Percentiles rank a stretch among this genome's conserved stretches.
Evolutionary conservation across 2,888 invertebrate genomes (phyloP).

Genomic region (Vanessa cardui): DNA sequence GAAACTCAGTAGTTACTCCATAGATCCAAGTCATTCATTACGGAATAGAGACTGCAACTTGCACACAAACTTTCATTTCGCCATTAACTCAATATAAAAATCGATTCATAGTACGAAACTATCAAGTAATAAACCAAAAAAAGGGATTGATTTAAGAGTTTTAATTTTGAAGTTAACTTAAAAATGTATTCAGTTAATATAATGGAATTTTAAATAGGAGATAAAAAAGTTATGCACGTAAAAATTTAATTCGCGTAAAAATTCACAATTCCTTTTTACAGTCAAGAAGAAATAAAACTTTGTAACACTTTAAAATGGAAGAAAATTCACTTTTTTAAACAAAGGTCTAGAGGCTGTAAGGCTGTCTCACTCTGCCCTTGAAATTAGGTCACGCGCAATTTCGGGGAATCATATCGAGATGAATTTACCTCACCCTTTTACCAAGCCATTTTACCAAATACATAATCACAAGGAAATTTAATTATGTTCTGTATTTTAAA

Average conservation of each 20-base stretch:
- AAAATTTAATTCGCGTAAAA: constrained; percentile 4
- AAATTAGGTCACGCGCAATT: constrained; percentile 55
- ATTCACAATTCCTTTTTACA: constrained; percentile 24
- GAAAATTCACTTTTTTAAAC: constrained; percentile 30
- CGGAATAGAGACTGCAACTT: no score
- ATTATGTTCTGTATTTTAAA: no score
- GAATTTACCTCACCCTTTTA: constrained; percentile 28
- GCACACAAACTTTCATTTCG: no score
- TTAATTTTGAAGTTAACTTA: no score
- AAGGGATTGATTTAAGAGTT: no score
- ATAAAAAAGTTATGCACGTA: neutral
- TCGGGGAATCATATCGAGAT: constrained; percentile 50
- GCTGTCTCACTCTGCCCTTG: constrained; percentile 51
- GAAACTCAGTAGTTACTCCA: no score
- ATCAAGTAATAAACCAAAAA: no score
- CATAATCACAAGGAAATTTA: neutral
- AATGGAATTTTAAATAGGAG: neutral
- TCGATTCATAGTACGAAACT: no score
- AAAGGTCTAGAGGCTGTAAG: constrained; percentile 52
- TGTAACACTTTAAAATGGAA: constrained; percentile 17
- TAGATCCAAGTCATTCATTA: no score
- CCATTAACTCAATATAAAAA: no score
- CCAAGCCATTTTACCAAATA: neutral
- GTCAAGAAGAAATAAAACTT: constrained; percentile 29
- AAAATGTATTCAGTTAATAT: no score